A percentile compares a stretch with the other conserved stretches of the same genome.
Evolutionary conservation across 2,888 invertebrate genomes (phyloP).

Genomic region (Cataglyphis rosenhaueri): DNA sequence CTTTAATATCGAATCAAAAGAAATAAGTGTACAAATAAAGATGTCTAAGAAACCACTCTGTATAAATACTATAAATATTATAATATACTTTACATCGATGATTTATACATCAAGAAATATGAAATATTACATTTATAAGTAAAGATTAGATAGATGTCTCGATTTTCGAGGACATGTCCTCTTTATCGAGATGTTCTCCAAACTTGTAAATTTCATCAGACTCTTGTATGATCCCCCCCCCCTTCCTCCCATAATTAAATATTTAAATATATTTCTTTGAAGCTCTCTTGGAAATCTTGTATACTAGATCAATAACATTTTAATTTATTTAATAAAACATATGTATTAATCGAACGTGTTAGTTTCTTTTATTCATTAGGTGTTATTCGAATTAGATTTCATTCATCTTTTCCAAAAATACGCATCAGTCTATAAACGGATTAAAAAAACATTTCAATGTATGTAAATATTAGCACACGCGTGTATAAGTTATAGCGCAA

Average conservation of each 20-base stretch:
- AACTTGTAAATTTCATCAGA: not conserved
- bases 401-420: not conserved
- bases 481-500: not conserved
- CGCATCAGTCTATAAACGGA: not conserved
- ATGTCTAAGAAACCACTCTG: too few relatives aligned
- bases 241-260: not conserved
- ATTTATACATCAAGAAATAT: not conserved
- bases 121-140: not conserved
- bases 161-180: not conserved
- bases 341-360: not conserved
- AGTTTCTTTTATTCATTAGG: not conserved
- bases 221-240: not conserved
- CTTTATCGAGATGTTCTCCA: not conserved
- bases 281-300: not conserved
- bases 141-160: not conserved
- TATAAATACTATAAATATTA: not conserved
- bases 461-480: constrained; percentile 14
- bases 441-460: not conserved
- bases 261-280: not conserved
- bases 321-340: constrained; percentile 14
- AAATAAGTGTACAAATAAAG: not conserved
- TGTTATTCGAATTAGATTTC: not conserved
- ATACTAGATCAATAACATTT: not conserved
- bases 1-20: not conserved
- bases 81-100: not conserved